Conservation (phyloP, 1,140 invertebrate species). For the Drosophila subobscura region DNA sequence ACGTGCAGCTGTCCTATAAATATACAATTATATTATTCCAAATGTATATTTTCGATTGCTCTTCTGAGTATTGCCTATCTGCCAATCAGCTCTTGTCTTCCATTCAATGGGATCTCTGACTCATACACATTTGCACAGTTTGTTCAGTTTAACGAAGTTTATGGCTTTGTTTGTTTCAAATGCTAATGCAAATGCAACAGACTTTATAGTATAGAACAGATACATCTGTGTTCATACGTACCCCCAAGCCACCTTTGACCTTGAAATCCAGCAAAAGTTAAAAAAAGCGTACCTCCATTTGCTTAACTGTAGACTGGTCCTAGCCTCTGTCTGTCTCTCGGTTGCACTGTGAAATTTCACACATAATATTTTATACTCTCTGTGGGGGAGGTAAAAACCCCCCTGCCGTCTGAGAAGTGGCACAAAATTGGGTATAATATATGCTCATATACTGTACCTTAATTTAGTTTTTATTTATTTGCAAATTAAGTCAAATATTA, state of each 20-base stretch:
- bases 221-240: background rate
- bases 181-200: constrained; percentile 20
- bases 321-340: constrained; percentile 18
- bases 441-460: constrained; percentile 49
- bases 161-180: constrained; percentile 23
- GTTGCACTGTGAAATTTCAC: constrained; percentile 66
- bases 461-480: constrained; percentile 76
- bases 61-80: constrained; percentile 4
- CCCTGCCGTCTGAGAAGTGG: constrained; percentile 52
- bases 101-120: constrained; percentile 8
- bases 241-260: constrained; percentile 38
- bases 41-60: no score
- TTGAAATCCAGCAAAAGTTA: constrained; percentile 35
- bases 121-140: constrained; percentile 33
- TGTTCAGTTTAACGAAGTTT: constrained; percentile 7
- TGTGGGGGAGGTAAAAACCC: no score
- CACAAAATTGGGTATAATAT: constrained; percentile 53
- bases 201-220: constrained; percentile 19
- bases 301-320: constrained; percentile 12
- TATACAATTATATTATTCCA: no score
- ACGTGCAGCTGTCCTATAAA: no score
- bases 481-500: constrained; percentile 56
- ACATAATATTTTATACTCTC: constrained; percentile 27
- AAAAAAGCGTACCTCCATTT: constrained; percentile 24
- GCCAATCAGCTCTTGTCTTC: constrained; percentile 4